These are phyloP conservation scores for Polyploca ridens DNA, from an alignment of 2,888 invertebrate species.

Conservation along the genomic window DNA sequence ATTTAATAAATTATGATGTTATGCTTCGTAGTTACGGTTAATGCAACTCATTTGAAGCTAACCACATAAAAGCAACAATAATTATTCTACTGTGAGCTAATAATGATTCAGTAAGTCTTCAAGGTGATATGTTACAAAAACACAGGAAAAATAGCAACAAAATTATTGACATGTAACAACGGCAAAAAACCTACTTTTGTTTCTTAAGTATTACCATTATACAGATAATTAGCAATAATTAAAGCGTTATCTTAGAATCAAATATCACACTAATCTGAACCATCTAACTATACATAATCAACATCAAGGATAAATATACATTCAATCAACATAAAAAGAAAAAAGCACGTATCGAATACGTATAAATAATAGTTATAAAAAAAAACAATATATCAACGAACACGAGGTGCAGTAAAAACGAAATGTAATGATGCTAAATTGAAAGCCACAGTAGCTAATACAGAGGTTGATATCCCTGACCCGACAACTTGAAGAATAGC, in stretches of 20 bases:
- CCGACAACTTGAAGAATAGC: conserved; percentile 24
- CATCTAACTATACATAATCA: background rate
- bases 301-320: conserved; percentile 6
- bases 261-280: background rate
- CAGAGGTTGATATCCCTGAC: conserved; percentile 40
- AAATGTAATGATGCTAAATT: conserved; percentile 49
- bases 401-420: conserved; percentile 35
- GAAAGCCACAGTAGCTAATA: conserved; percentile 45
- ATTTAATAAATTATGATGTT: background rate
- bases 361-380: background rate
- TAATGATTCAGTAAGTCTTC: background rate
- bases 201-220: background rate
- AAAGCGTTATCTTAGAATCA: background rate
- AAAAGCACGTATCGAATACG: conserved; percentile 7
- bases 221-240: background rate
- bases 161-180: conserved; percentile 8
- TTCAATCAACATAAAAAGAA: conserved; percentile 8
- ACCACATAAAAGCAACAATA: background rate
- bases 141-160: background rate
- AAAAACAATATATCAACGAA: conserved; percentile 30
- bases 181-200: background rate
- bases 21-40: background rate
- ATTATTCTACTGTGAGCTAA: background rate
- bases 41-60: background rate
- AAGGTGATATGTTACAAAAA: background rate